Evolutionary conservation across 2,113 vertebrate species (phyloP).

Genomic region (Dicerorhinus sumatrensis): DNA sequence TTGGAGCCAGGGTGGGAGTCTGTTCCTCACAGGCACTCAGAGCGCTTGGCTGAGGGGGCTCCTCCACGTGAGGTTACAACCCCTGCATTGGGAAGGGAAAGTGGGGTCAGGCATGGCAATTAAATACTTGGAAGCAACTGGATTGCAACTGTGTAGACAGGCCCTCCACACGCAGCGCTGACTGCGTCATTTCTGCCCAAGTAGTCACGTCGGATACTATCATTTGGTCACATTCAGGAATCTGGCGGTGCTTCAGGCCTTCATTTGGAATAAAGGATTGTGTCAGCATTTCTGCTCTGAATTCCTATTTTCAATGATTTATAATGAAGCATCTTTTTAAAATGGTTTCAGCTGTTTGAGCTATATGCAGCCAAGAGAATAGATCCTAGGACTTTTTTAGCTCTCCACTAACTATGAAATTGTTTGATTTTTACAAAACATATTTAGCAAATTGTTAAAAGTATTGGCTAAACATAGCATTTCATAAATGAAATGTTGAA

Average conservation of each 20-base stretch:
- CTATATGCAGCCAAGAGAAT: slow-evolving; percentile 84
- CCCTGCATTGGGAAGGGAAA: no score
- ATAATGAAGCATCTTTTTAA: slow-evolving; percentile 78
- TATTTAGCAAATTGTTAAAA: slow-evolving; percentile 79
- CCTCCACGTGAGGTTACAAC: background rate
- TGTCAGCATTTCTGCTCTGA: slow-evolving; percentile 81
- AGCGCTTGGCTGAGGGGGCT: no score
- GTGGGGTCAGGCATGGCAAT: background rate
- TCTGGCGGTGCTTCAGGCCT: slow-evolving; percentile 44
- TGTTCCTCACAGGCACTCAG: background rate
- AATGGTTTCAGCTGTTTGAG: slow-evolving; percentile 82
- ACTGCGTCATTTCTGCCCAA: background rate
- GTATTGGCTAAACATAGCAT: slow-evolving; percentile 80
- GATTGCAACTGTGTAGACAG: background rate
- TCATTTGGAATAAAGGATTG: slow-evolving; percentile 69
- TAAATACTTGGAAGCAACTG: background rate
- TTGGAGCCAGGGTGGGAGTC: fast-evolving
- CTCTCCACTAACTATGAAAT: slow-evolving; percentile 83
- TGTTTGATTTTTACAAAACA: slow-evolving; percentile 81
- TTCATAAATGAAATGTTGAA: slow-evolving; percentile 80
- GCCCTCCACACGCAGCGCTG: fast-evolving
- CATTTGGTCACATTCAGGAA: slow-evolving; percentile 66
- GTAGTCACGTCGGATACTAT: background rate
- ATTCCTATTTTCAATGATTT: slow-evolving; percentile 82
- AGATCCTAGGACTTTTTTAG: slow-evolving; percentile 83